Evolutionary conservation across 2,888 invertebrate genomes (phyloP).

Genomic region (Agrotis clavis): DNA sequence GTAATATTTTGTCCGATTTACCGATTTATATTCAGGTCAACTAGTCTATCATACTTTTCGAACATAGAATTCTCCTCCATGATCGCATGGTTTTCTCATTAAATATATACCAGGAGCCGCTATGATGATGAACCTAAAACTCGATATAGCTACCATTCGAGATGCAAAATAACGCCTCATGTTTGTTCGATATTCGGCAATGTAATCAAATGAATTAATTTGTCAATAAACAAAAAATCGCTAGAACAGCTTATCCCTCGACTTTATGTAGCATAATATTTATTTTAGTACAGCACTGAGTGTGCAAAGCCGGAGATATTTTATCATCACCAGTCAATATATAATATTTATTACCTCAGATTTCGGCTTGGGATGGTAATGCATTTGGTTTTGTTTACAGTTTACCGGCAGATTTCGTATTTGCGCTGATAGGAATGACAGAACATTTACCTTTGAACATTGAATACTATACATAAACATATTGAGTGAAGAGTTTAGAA

Average conservation of each 20-base stretch:
- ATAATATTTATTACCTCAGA: conserved; percentile 40
- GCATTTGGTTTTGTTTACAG: conserved; percentile 33
- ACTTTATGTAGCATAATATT: conserved; percentile 54
- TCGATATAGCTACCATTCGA: conserved; percentile 15
- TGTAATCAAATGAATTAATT: conserved; percentile 56
- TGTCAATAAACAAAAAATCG: conserved; percentile 49
- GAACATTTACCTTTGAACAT: conserved; percentile 1
- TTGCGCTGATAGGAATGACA: conserved; percentile 10
- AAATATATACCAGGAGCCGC: conserved; percentile 5
- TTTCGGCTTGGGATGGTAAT: conserved; percentile 35
- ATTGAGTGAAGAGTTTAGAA: too few species aligned
- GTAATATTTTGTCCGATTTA: background rate
- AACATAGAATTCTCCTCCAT: background rate
- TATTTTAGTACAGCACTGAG: conserved; percentile 55
- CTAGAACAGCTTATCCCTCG: conserved; percentile 45
- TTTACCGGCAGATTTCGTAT: conserved; percentile 32
- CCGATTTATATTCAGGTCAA: conserved; percentile 7
- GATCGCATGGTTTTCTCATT: background rate
- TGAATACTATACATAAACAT: background rate
- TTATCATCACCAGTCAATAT: conserved; percentile 48
- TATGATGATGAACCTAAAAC: conserved; percentile 5
- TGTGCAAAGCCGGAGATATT: conserved; percentile 42
- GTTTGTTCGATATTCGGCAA: conserved; percentile 44
- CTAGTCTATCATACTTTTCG: conserved; percentile 10
- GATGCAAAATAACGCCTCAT: conserved; percentile 33